Percentiles rank a stretch among this genome's conserved stretches.
Conservation (phyloP, 2,113 vertebrate species). For the Notothenia coriiceps region DNA sequence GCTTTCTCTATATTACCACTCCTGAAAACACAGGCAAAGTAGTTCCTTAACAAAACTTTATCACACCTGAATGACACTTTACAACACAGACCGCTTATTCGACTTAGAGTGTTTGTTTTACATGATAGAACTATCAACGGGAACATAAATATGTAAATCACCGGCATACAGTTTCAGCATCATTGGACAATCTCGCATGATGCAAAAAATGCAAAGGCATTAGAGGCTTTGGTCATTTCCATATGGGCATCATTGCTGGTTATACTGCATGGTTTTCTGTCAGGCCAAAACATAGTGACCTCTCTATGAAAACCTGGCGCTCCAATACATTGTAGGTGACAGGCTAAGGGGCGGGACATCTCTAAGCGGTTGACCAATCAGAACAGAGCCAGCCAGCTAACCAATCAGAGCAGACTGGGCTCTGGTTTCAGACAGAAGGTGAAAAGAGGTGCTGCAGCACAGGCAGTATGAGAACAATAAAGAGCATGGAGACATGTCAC, state of each 20-base stretch:
- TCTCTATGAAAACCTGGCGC: too few species aligned
- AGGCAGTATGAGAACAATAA: too few species aligned
- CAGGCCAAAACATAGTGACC: too few species aligned
- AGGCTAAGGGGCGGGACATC: too few species aligned
- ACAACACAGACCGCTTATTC: neutral
- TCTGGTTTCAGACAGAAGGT: too few species aligned
- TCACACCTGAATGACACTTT: neutral
- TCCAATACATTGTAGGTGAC: too few species aligned
- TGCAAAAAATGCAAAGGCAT: constrained; percentile 22
- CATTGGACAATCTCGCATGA: neutral
- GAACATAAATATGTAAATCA: neutral
- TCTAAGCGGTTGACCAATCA: too few species aligned
- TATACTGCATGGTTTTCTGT: neutral
- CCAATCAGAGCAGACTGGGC: too few species aligned
- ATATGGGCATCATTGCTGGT: neutral
- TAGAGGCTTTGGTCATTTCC: constrained; percentile 16
- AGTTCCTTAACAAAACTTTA: neutral
- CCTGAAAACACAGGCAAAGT: neutral
- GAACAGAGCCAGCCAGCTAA: too few species aligned
- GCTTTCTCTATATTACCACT: neutral
- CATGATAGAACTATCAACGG: neutral
- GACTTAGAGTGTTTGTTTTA: neutral
- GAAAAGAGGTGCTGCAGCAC: too few species aligned
- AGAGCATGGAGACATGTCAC: too few species aligned
- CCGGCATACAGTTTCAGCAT: constrained; percentile 15